A percentile compares a stretch with the other conserved stretches of the same genome.
Conservation (phyloP, 35 echinoderm and acorn worm genomes). For the Diadema setosum region DNA sequence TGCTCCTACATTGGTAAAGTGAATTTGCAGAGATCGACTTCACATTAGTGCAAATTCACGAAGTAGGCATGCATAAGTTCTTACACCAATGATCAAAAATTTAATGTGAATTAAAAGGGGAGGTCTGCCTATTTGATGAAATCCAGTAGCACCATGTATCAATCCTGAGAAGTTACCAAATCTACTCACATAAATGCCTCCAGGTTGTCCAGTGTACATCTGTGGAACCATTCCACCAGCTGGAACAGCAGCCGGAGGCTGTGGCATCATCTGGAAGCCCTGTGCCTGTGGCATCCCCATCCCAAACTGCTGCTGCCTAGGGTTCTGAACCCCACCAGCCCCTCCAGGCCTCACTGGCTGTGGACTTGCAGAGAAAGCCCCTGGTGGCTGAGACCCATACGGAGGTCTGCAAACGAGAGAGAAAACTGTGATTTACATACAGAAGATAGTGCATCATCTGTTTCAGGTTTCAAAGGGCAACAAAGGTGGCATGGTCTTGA, state of each 20-base stretch:
- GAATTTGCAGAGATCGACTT: background rate
- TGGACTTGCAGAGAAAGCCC: background rate
- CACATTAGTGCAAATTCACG: background rate
- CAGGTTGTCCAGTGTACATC: background rate
- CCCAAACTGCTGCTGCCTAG: background rate
- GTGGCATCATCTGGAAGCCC: background rate
- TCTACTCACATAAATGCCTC: background rate
- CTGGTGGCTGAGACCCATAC: background rate
- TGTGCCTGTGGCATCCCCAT: background rate
- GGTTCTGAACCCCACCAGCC: background rate
- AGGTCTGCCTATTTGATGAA: background rate
- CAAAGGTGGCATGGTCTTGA: no score
- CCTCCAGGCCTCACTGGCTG: background rate
- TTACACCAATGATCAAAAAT: background rate
- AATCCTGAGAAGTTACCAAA: no score
- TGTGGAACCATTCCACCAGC: background rate
- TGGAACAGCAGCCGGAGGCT: background rate
- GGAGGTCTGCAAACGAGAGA: slow-evolving; percentile 1
- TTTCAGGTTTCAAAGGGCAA: no score
- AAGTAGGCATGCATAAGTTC: background rate
- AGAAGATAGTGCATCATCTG: no score
- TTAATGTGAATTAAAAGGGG: background rate
- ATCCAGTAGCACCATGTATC: no score
- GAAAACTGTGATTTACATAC: no score
- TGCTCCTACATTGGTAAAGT: no score